Conservation (phyloP, 2,113 vertebrate species). For the Tachuris rubrigastra region DNA sequence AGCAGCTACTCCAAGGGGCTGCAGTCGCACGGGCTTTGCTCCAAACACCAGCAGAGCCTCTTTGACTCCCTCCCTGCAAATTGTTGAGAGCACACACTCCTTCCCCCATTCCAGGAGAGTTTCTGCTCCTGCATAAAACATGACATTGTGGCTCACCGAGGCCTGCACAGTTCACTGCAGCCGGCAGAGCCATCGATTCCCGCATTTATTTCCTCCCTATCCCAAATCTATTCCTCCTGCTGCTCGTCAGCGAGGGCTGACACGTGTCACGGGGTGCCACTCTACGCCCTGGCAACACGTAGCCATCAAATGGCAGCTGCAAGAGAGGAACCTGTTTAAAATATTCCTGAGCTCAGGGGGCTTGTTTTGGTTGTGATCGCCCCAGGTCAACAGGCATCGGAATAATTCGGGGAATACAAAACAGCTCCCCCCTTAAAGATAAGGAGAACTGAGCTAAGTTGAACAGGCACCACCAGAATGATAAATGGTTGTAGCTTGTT, state of each 20-base stretch:
- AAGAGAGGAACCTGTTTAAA: conserved; percentile 35
- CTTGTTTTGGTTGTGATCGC: conserved; percentile 23
- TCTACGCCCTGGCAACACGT: not conserved
- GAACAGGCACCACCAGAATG: not conserved
- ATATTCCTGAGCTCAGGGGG: not conserved
- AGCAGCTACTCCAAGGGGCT: not conserved
- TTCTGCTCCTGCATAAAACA: conserved; percentile 71
- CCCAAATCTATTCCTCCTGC: conserved; percentile 49
- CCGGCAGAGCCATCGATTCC: conserved; percentile 57
- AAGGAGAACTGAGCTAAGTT: not conserved
- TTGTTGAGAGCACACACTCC: not conserved
- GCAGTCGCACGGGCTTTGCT: not conserved
- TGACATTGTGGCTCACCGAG: not conserved
- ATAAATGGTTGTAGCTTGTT: not conserved
- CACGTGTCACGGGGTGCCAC: conserved; percentile 63
- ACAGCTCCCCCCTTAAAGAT: not conserved
- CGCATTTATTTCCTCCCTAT: conserved; percentile 62
- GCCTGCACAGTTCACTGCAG: conserved; percentile 54
- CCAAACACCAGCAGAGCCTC: not conserved
- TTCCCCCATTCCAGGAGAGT: not conserved
- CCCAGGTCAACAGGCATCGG: not conserved
- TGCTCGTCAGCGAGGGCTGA: conserved; percentile 59
- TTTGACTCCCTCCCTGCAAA: not conserved
- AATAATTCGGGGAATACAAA: conserved; percentile 17
- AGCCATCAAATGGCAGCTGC: conserved; percentile 32